Conservation (phyloP, 92 coral and sea anemone genomes). For the Actinostola sp. region DNA sequence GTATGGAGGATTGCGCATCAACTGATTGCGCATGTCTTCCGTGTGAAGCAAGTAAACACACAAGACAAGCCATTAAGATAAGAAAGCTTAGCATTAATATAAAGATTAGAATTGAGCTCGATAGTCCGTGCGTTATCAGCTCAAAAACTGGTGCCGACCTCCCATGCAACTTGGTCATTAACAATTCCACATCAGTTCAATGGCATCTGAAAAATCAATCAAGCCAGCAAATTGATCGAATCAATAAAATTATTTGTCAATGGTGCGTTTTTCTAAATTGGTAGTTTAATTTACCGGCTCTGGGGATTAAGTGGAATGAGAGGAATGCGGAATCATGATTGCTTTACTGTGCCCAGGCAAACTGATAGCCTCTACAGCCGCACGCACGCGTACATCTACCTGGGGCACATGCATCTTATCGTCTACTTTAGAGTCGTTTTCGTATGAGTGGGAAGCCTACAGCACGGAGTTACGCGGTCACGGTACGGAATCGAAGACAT, state of each 20-base stretch:
- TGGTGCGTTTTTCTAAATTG: no score
- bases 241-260: conserved; percentile 5
- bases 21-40: not conserved
- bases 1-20: not conserved
- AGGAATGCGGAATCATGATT: no score
- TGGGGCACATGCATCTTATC: no score
- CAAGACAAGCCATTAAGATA: conserved; percentile 21
- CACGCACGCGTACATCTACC: no score
- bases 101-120: conserved; percentile 21
- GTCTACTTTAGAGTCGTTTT: no score
- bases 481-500: no score
- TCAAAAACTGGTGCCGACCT: not conserved
- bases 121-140: not conserved
- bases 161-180: not conserved
- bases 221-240: conserved; percentile 9
- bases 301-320: no score
- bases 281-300: no score
- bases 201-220: conserved; percentile 22
- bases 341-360: no score
- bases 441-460: no score
- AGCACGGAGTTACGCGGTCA: no score
- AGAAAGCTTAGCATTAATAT: conserved; percentile 24
- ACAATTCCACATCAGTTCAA: conserved; percentile 2
- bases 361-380: no score
- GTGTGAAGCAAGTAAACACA: conserved; percentile 1